Base-by-base conservation (phyloP, 2,797 vertebrate species). In the Micrastur ruficollis region DNA sequence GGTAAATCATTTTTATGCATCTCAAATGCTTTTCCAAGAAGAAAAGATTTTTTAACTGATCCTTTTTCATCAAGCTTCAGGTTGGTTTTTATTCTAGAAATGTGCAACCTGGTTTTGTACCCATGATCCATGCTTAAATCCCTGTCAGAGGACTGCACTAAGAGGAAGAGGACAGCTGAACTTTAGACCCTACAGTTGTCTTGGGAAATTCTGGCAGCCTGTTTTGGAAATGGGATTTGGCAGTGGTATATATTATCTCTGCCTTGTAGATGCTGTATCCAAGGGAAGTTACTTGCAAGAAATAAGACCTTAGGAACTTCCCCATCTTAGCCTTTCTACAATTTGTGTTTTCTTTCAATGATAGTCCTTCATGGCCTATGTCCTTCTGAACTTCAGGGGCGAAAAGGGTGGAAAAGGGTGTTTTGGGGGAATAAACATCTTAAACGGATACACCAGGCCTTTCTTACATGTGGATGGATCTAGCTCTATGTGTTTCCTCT, bases 191-290 rank as follows among this genome's bases (percentile, higher is more conserved):
- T 71, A 3, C 16, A 18, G 44, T 31, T 73, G n/a, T 49, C 32
- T 9, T 34, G 52, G 47, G 31, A 61, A 79, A 56, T 92, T 72
- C 50, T 75, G 53, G 27, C 62, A 75, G 50, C 23, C 52, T 55
- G 8, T 38, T 50, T 75, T 56, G 53, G 40, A 74, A 78, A 38
- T n/a, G 18, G 21, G 32, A 18, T 78, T 93, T 74, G 59, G 31
- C 58, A 63, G 32, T 1, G 0, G 19, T 13, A 10, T 1, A 0
- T 40, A 7, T n/a, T 74, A 15, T 34, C 26, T 83, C 38, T 79
- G 55, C 42, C 61, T 68, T n/a, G 9, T 38, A 44, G 59, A 31
- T 1, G 0, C 22, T 46, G 11, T 49, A 19, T 82, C 36, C 29
- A 44, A 25, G 14, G 29, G 32, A 93, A 63, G 38, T 59, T 66